Evolutionary conservation across 2,888 invertebrate species (phyloP), one percentile per base, ranked within the genome.

Genomic region (Athalia rosae): DNA sequence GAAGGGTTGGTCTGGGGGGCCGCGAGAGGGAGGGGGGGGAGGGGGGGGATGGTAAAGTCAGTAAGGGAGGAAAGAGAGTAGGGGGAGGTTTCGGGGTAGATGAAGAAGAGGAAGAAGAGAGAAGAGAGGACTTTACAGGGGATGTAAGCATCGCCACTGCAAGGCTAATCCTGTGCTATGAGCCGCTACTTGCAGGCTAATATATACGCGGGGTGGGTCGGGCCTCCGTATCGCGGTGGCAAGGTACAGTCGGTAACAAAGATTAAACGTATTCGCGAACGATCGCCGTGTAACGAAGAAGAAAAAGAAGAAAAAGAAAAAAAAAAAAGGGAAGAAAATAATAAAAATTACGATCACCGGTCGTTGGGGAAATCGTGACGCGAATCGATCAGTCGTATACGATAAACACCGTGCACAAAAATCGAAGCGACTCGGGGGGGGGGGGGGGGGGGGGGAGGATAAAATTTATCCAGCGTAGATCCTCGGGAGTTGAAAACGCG

Each of bases 131-230:
- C 85, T 87, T 88, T 87, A 85, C 84, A 86, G 86, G 88, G 88
- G 87, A 88, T 87, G 88, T 88, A 88, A 89, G 89, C 89, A 87
- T 88, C 88, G 87, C 86, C 85, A 86, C 84, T 89, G 88, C 89
- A 89, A 89, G 88, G 88, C 88, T 89, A 88, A 89, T 89, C 88
- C 88, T 84, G 84, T 83, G 86, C 88, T 89, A 88, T 88, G 88
- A 88, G 87, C 85, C 84, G 84, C 85, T 86, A 86, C 87, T 86
- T 87, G 87, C 88, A 87, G 84, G 74, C 74, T 59, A 74, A 74
- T 62, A 56, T 69, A 58, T 58, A 56, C 50, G 50, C 53, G 53
- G 53, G 53, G 8, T 11, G 9, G n/a, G 3, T 53, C n/a, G n/a
- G 53, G 53, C 11, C 8, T n/a, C 2, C 8, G 53, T 4, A n/a